These are phyloP conservation scores for Drosophila buzzatii DNA, from an alignment of 2,888 invertebrate genomes.

Conservation along the genomic window DNA sequence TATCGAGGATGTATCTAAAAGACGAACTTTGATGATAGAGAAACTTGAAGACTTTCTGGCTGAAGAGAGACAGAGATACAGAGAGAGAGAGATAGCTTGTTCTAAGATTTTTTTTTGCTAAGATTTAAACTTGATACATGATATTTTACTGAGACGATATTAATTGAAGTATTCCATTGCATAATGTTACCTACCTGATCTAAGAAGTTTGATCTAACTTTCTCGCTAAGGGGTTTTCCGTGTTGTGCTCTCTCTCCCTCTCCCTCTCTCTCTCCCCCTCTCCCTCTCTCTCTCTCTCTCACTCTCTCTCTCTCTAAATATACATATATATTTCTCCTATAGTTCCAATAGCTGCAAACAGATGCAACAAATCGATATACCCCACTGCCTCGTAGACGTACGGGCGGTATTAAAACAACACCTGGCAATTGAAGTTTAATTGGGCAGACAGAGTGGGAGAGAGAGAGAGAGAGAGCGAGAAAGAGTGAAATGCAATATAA, in stretches of 20 bases:
- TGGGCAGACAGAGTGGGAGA: slow-evolving; percentile 49
- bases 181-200: too few species aligned
- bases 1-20: neutral
- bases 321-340: too few species aligned
- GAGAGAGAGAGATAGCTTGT: neutral
- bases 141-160: too few species aligned
- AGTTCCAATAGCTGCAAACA: neutral
- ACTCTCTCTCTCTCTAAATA: too few species aligned
- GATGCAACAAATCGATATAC: slow-evolving; percentile 18
- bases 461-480: slow-evolving; percentile 3
- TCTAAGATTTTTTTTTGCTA: neutral
- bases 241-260: too few species aligned
- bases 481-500: slow-evolving; percentile 54
- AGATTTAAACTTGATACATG: neutral
- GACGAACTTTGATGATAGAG: neutral
- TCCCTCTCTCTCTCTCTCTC: too few species aligned
- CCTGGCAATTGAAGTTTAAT: slow-evolving; percentile 73
- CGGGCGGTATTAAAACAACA: slow-evolving; percentile 46
- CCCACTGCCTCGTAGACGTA: slow-evolving; percentile 10
- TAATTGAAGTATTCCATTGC: too few species aligned
- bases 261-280: too few species aligned
- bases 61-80: neutral
- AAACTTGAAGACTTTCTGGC: too few species aligned
- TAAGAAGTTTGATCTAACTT: too few species aligned
- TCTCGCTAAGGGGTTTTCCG: too few species aligned